Conservation (phyloP, 1,140 invertebrate genomes). For the Magallana ariakensis region DNA sequence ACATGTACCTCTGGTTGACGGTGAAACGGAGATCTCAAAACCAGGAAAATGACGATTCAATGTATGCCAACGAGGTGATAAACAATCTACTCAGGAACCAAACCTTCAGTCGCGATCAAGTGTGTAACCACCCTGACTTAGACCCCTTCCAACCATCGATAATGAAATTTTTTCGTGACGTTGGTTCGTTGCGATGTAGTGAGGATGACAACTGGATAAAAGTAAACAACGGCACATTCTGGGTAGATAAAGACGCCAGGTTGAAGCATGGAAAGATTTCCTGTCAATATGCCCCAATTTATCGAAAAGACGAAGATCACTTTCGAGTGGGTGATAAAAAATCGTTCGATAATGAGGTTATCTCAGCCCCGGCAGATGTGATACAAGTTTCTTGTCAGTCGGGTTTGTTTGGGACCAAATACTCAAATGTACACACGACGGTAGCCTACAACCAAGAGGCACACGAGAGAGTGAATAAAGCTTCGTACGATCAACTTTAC, state of each 20-base stretch:
- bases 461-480: constrained; percentile 41
- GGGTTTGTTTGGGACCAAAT: constrained; percentile 61
- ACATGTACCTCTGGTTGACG: neutral
- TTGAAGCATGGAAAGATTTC: constrained; percentile 70
- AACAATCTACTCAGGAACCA: neutral
- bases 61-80: neutral
- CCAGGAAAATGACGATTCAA: too few species aligned
- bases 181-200: constrained; percentile 83
- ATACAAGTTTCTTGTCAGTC: constrained; percentile 73
- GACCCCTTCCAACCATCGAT: constrained; percentile 85
- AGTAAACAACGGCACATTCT: constrained; percentile 67
- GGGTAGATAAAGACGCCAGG: constrained; percentile 57
- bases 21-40: neutral
- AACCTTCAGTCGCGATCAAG: constrained; percentile 29
- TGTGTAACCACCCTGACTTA: constrained; percentile 85
- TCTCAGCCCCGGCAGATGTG: constrained; percentile 68
- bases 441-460: constrained; percentile 63
- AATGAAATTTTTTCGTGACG: constrained; percentile 84
- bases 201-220: constrained; percentile 79
- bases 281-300: constrained; percentile 70
- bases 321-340: constrained; percentile 56
- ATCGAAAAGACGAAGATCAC: constrained; percentile 60
- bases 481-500: constrained; percentile 3
- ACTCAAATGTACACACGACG: constrained; percentile 74
- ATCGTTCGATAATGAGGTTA: constrained; percentile 66